Evolutionary conservation across 2,113 vertebrate genomes (phyloP), one percentile per base, ranked within the genome.

Genomic region (Cyrtonyx montezumae): DNA sequence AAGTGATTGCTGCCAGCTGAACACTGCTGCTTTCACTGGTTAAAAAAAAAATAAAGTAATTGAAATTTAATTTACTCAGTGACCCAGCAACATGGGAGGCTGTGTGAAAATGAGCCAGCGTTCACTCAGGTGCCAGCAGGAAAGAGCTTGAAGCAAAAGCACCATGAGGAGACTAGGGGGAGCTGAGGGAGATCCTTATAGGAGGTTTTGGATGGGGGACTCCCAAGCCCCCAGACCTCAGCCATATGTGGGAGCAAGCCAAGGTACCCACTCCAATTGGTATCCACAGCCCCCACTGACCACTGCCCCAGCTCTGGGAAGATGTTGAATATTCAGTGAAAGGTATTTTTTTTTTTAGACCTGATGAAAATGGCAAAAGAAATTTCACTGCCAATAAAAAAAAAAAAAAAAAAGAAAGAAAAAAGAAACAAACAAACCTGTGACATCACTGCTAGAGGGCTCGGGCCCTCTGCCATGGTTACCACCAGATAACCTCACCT

Each of bases 61-160:
- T 87, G 56, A 92, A 92, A 94, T 93, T 96, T 92, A 92, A 93
- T 97, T 88, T 93, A 91, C 67, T 89, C 88, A 87, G 83, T 84
- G 85, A 92, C 73, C 3, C 1, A 93, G 79, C 0, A 1, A 81
- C 78, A 81, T 43, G 15, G 62, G 48, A 94, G 58, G 55, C 74
- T n/a, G 66, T 66, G n/a, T 79, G 85, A 95, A 88, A 92, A 95
- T 65, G n/a, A 95, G 75, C 49, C 8, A 17, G 45, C 0, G 0
- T 34, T 88, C 65, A 71, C 80, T 82, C 49, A 84, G 62, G 43
- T 34, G 78, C 66, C 51, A 32, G 82, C 62, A 88, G 74, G 58
- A 84, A 82, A 83, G 30, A 93, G 23, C 20, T 25, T 43, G 51
- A 88, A 95, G 36, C 9, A 63, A 70, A 34, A 74, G 25, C 30